Percentiles rank a stretch among this genome's conserved stretches.
These are phyloP conservation scores for Drosophila auraria DNA, from an alignment of 1,140 invertebrate genomes.

Conservation along the genomic window DNA sequence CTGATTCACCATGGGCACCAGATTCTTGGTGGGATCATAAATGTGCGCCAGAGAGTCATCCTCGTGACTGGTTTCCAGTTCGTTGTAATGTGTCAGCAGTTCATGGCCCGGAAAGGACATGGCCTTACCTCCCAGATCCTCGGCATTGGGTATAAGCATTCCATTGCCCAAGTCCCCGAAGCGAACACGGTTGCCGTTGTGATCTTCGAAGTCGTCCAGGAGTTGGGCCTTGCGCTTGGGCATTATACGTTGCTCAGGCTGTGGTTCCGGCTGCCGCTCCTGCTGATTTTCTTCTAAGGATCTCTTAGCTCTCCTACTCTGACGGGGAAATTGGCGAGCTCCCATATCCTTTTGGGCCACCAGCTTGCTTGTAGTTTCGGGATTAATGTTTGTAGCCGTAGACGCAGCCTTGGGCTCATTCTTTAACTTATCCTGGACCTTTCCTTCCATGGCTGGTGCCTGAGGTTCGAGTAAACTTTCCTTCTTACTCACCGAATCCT, in stretches of 20 bases:
- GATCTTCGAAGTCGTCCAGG: conserved; percentile 61
- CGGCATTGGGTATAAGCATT: conserved; percentile 18
- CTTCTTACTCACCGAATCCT: neutral
- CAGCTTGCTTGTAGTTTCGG: conserved; percentile 51
- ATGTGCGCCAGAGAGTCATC: neutral
- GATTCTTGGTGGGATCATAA: conserved; percentile 33
- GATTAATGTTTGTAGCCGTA: conserved; percentile 13
- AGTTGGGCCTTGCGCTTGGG: conserved; percentile 6
- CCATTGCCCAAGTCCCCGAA: conserved; percentile 55
- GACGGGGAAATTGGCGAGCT: neutral
- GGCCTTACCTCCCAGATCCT: neutral
- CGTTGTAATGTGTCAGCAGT: neutral
- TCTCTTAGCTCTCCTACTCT: conserved; percentile 21
- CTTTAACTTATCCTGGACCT: neutral
- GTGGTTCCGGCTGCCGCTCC: neutral
- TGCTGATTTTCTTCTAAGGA: conserved; percentile 16
- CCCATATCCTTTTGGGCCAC: conserved; percentile 32
- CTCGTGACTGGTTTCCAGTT: conserved; percentile 2
- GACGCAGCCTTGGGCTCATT: neutral
- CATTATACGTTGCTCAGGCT: neutral
- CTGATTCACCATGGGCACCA: conserved; percentile 58
- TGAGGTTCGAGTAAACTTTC: conserved; percentile 2
- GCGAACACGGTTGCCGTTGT: conserved; percentile 60
- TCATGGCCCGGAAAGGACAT: conserved; percentile 21
- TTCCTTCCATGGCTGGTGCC: conserved; percentile 14